These are phyloP conservation scores for Patagioenas fasciata DNA, from an alignment of 2,113 vertebrate genomes.

Conservation along the genomic window DNA sequence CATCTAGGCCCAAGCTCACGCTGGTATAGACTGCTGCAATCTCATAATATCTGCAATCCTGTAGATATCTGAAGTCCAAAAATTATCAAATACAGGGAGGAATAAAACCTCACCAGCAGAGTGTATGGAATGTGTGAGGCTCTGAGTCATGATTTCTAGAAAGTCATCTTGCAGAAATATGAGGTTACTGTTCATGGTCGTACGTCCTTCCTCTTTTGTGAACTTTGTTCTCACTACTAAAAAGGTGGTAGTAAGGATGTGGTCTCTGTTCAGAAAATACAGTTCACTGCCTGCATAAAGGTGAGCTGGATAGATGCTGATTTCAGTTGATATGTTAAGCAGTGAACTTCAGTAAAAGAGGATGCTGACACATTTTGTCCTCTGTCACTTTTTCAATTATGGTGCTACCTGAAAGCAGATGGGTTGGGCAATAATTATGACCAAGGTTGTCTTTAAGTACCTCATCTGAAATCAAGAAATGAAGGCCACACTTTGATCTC, in stretches of 20 bases:
- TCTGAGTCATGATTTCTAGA: neutral
- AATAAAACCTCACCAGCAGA: neutral
- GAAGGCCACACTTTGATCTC: neutral
- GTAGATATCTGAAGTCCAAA: neutral
- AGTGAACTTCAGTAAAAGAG: too few species aligned
- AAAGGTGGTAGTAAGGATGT: neutral
- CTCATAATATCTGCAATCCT: neutral
- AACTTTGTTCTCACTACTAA: neutral
- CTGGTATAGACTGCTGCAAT: neutral
- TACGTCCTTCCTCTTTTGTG: neutral
- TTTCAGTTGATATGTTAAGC: neutral
- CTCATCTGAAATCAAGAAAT: neutral
- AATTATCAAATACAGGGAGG: neutral
- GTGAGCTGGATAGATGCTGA: neutral
- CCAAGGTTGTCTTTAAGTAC: neutral
- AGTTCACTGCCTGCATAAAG: neutral
- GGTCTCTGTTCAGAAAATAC: neutral
- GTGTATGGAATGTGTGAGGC: neutral
- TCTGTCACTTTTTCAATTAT: neutral
- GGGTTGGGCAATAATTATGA: neutral
- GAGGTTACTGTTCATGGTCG: neutral
- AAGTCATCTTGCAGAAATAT: neutral
- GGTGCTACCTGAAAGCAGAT: neutral
- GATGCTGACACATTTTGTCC: rapidly evolving
- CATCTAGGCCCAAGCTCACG: neutral